Evolutionary conservation across 2,797 vertebrate species (phyloP).

Genomic region (Chiloscyllium punctatum): DNA sequence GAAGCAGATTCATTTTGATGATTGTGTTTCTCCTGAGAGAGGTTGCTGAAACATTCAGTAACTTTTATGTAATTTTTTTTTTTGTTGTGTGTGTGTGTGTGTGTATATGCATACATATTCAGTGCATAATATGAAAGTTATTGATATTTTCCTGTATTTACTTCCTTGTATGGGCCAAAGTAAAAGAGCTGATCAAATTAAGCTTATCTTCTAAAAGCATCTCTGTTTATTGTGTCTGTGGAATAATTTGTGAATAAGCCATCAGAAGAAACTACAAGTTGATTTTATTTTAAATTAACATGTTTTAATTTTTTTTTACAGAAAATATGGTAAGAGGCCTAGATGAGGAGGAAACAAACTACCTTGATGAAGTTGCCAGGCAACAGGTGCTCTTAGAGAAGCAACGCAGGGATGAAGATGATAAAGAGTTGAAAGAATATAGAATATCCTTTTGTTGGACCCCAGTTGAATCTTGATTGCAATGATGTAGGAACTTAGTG

Average conservation of each 20-base stretch:
- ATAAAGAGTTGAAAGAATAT: constrained; percentile 83
- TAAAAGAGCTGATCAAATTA: background rate
- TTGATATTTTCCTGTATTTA: background rate
- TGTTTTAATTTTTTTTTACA: constrained; percentile 50
- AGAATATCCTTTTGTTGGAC: constrained; percentile 86
- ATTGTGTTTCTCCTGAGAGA: background rate
- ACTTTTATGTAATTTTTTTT: background rate
- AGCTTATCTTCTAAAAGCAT: background rate
- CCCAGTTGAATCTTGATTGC: constrained; percentile 6
- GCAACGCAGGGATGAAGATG: constrained; percentile 86
- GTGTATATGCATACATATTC: background rate
- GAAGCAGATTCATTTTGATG: background rate
- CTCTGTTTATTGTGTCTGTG: background rate
- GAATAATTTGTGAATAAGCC: background rate
- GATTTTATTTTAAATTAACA: too few relatives aligned
- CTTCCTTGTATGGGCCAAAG: background rate
- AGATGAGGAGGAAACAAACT: constrained; percentile 88
- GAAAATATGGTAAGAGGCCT: constrained; percentile 98
- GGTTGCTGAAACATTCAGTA: background rate
- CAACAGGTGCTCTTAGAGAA: constrained; percentile 90
- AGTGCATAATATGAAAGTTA: background rate
- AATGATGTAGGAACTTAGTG: background rate
- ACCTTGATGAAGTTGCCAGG: constrained; percentile 93
- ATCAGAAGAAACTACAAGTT: too few relatives aligned
- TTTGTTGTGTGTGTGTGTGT: background rate